Evolutionary conservation across 2,113 vertebrate species (phyloP).

Genomic region (Neodon shergylaensis): DNA sequence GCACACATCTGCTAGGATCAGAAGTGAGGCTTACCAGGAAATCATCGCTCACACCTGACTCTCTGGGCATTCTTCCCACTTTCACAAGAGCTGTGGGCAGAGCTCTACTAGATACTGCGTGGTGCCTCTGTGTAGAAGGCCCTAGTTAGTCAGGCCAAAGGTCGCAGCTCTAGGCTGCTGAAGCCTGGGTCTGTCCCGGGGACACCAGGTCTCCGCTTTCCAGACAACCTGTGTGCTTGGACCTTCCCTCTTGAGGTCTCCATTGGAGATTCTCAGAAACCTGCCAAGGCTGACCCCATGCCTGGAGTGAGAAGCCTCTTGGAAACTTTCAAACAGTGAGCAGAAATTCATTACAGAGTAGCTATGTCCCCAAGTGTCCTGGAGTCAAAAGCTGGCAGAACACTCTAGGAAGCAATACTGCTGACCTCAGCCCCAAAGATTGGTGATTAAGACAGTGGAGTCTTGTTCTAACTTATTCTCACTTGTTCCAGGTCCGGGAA

Average conservation of each 20-base stretch:
- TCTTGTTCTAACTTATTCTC: background rate
- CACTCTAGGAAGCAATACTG: background rate
- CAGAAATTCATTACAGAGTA: background rate
- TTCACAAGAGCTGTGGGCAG: background rate
- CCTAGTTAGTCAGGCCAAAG: background rate
- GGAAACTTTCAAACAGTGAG: background rate
- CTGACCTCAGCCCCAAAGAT: background rate
- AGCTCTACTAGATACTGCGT: background rate
- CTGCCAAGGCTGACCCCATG: background rate
- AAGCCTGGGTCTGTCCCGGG: background rate
- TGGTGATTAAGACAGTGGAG: background rate
- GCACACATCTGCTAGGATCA: background rate
- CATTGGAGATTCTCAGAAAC: background rate
- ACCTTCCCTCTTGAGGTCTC: background rate
- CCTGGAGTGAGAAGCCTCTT: background rate
- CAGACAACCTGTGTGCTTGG: background rate
- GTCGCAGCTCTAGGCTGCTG: background rate
- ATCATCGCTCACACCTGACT: background rate
- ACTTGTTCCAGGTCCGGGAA: background rate
- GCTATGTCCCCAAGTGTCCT: background rate
- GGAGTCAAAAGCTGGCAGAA: background rate
- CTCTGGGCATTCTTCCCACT: background rate
- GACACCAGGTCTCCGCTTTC: background rate
- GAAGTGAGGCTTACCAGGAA: background rate
- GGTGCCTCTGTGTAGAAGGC: background rate